Conservation (phyloP, 1,140 invertebrate species). For the Marisa cornuarietis region DNA sequence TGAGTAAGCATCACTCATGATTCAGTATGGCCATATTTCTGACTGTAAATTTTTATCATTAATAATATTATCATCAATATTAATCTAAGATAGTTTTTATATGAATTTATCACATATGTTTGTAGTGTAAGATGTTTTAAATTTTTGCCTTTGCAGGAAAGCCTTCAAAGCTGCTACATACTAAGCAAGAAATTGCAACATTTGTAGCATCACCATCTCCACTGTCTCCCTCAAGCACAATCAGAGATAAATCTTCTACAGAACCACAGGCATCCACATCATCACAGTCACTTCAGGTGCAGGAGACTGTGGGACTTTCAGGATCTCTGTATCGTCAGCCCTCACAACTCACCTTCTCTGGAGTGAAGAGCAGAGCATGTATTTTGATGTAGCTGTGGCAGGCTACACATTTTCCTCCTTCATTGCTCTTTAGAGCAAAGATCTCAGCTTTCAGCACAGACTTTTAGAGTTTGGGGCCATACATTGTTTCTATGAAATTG, state of each 20-base stretch:
- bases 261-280: background rate
- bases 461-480: too few relatives aligned
- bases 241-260: constrained; percentile 1
- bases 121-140: background rate
- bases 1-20: too few relatives aligned
- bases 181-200: background rate
- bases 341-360: constrained; percentile 14
- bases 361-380: constrained; percentile 13
- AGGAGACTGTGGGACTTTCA: background rate
- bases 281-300: background rate
- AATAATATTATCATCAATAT: too few relatives aligned
- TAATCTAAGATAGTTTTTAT: too few relatives aligned
- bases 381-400: constrained; percentile 2
- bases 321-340: constrained; percentile 9
- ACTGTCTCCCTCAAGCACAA: background rate
- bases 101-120: too few relatives aligned
- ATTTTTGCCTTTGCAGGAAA: background rate
- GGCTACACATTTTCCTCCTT: too few relatives aligned
- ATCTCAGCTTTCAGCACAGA: too few relatives aligned
- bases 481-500: too few relatives aligned
- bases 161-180: background rate
- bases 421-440: too few relatives aligned
- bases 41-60: too few relatives aligned
- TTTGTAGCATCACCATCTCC: background rate
- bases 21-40: too few relatives aligned